Evolutionary conservation across 2,888 invertebrate species (phyloP).

Genomic region (Sarcophaga rosellei): DNA sequence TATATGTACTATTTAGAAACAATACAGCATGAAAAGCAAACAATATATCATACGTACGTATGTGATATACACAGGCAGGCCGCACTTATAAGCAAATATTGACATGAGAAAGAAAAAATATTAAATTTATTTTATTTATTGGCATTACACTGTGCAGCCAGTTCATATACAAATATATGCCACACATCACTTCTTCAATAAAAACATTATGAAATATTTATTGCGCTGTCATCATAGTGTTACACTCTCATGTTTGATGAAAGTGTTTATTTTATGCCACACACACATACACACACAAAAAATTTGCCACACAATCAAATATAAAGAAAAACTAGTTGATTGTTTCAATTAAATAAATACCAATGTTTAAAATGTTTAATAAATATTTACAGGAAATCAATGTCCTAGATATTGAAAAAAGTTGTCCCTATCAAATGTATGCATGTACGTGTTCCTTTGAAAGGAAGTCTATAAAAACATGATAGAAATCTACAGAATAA

Average conservation of each 20-base stretch:
- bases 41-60: not conserved
- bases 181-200: not conserved
- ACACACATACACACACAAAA: slow-evolving; percentile 15
- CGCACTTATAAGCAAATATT: slow-evolving; percentile 55
- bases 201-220: slow-evolving; percentile 31
- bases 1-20: not conserved
- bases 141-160: not conserved
- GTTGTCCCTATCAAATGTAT: too few species aligned
- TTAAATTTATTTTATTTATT: not conserved
- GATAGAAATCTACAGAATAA: too few species aligned
- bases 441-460: too few species aligned
- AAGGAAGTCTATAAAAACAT: too few species aligned
- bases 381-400: slow-evolving; percentile 31
- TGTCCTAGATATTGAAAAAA: too few species aligned
- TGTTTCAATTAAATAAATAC: slow-evolving; percentile 54
- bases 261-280: slow-evolving; percentile 59
- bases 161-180: slow-evolving; percentile 10
- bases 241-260: not conserved
- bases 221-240: slow-evolving; percentile 39
- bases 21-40: slow-evolving; percentile 17
- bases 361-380: not conserved
- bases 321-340: slow-evolving; percentile 23
- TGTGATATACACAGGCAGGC: slow-evolving; percentile 25
- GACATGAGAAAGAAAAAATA: slow-evolving; percentile 29
- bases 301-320: not conserved